Evolutionary conservation across 1,140 invertebrate genomes (phyloP).

Genomic region (Lysiphlebus fabarum): DNA sequence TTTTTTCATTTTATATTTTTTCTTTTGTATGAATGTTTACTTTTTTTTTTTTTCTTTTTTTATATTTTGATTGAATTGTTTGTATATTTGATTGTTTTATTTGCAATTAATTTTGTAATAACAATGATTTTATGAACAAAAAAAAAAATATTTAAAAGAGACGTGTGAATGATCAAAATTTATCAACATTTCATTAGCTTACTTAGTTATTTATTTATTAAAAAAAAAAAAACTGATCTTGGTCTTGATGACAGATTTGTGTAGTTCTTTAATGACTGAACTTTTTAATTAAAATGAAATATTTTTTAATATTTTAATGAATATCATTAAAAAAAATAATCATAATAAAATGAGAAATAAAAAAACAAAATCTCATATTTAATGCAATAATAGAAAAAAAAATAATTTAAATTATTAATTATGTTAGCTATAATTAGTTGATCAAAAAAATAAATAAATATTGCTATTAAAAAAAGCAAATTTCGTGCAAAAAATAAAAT

Average conservation of each 20-base stretch:
- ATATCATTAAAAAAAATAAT: conserved; percentile 16
- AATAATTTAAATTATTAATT: conserved; percentile 33
- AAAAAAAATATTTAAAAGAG: neutral
- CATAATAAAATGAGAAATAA: conserved; percentile 18
- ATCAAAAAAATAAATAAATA: conserved; percentile 7
- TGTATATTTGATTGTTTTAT: no score
- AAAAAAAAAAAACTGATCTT: neutral
- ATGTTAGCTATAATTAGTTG: conserved; percentile 24
- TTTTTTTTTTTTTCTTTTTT: no score
- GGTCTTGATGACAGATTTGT: conserved; percentile 14
- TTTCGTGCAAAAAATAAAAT: neutral
- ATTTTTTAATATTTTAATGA: conserved; percentile 8
- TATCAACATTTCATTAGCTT: neutral
- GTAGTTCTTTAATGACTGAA: neutral
- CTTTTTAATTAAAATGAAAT: no score
- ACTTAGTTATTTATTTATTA: neutral
- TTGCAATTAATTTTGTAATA: no score
- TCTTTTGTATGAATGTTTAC: conserved; percentile 5
- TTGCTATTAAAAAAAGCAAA: conserved; percentile 13
- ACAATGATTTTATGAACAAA: neutral
- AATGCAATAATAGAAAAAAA: conserved; percentile 32
- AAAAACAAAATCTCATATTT: conserved; percentile 29
- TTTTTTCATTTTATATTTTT: no score
- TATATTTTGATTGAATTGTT: no score
- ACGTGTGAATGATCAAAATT: neutral